These are phyloP conservation scores for Galeruca laticollis DNA, from an alignment of 2,888 invertebrate genomes.

Conservation along the genomic window DNA sequence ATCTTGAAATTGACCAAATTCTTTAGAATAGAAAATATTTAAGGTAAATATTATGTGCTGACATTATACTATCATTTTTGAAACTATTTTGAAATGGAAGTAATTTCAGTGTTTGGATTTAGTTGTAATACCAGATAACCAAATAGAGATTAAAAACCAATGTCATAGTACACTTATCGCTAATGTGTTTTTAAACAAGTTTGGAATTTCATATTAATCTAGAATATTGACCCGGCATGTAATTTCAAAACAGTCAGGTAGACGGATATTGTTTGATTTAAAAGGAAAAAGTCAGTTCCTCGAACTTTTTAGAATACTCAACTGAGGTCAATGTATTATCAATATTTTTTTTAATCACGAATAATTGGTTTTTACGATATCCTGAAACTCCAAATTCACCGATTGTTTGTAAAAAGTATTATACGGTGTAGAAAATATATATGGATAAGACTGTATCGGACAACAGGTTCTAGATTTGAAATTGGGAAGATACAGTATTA, in stretches of 20 bases:
- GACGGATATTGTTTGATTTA: constrained; percentile 26
- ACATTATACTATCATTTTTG: neutral
- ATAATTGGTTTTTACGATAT: too few relatives aligned
- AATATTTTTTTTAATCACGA: neutral
- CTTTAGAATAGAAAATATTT: too few relatives aligned
- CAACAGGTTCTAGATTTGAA: too few relatives aligned
- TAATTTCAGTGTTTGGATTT: neutral
- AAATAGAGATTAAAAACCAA: constrained; percentile 5
- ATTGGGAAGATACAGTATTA: too few relatives aligned
- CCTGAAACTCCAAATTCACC: too few relatives aligned
- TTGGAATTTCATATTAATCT: constrained; percentile 23
- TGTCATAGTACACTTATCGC: constrained; percentile 28
- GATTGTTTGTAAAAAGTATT: too few relatives aligned
- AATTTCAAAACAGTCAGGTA: constrained; percentile 25
- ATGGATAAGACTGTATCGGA: too few relatives aligned
- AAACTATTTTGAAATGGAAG: neutral
- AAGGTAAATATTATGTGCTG: too few relatives aligned
- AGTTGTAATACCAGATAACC: neutral
- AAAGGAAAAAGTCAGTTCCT: constrained; percentile 35
- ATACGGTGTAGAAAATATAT: too few relatives aligned
- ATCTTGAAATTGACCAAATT: too few relatives aligned
- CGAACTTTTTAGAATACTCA: constrained; percentile 34
- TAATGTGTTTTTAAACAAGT: constrained; percentile 33
- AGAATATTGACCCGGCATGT: constrained; percentile 25
- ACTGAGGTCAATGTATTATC: constrained; percentile 28